A percentile compares a stretch with the other conserved stretches of the same genome.
These are phyloP conservation scores for Mesembrinibis cayennensis DNA, from an alignment of 2,113 vertebrate genomes.

Conservation along the genomic window DNA sequence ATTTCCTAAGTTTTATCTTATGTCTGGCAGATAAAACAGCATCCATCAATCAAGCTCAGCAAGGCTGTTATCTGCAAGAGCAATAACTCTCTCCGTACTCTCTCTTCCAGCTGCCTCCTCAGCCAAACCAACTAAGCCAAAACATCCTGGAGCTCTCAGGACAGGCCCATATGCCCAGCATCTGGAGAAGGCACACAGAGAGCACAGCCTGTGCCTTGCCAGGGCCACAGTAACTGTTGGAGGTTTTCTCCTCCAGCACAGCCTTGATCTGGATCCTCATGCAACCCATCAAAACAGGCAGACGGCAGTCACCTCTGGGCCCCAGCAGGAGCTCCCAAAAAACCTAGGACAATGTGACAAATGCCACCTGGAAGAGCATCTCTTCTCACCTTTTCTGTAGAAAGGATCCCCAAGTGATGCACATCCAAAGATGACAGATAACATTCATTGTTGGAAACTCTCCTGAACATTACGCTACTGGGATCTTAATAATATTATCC, in stretches of 20 bases:
- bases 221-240: background rate
- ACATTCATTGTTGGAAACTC: background rate
- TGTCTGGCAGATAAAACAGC: slow-evolving; percentile 28
- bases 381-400: background rate
- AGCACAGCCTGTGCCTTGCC: slow-evolving; percentile 3
- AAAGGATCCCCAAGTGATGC: background rate
- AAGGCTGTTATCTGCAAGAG: slow-evolving; percentile 31
- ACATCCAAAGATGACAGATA: slow-evolving; percentile 21
- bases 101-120: slow-evolving; percentile 24
- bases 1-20: slow-evolving; percentile 27
- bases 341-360: background rate
- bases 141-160: slow-evolving; percentile 15
- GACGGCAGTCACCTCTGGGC: background rate
- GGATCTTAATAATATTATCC: slow-evolving; percentile 22
- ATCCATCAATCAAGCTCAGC: slow-evolving; percentile 50
- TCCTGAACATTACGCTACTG: background rate
- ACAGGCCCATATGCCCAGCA: slow-evolving; percentile 43
- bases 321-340: background rate
- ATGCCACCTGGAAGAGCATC: background rate
- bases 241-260: background rate
- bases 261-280: background rate
- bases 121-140: background rate
- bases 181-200: slow-evolving; percentile 9
- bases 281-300: background rate
- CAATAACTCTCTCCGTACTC: background rate